Conservation (phyloP, 2,888 invertebrate genomes). For the Aphrophora alni region DNA sequence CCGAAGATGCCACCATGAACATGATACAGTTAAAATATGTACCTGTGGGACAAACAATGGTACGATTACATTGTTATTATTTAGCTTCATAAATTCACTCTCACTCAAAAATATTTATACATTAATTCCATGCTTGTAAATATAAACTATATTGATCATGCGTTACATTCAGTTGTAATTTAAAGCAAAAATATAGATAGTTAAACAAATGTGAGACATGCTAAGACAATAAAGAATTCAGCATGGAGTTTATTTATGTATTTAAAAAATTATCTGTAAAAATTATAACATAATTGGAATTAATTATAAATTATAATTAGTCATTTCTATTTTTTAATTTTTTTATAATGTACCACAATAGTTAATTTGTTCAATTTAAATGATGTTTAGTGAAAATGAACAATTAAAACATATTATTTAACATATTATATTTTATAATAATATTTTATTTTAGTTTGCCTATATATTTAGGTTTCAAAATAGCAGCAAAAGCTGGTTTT, state of each 20-base stretch:
- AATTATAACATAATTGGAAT: too few species aligned
- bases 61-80: neutral
- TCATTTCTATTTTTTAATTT: too few species aligned
- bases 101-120: neutral
- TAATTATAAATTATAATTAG: too few species aligned
- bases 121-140: neutral
- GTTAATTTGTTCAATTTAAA: too few species aligned
- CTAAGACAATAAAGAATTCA: neutral
- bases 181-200: neutral
- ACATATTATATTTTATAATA: too few species aligned
- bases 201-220: neutral
- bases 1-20: constrained; percentile 99
- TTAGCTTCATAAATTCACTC: neutral
- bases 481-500: neutral
- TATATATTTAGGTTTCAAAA: too few species aligned
- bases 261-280: too few species aligned
- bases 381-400: too few species aligned
- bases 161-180: neutral
- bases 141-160: neutral
- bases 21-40: constrained; percentile 99
- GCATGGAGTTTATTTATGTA: too few species aligned
- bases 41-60: constrained; percentile 62
- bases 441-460: too few species aligned
- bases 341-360: too few species aligned
- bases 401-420: too few species aligned